phyloP scores from a whole-genome alignment of 2,888 invertebrate species.

The Brachyptera putata region DNA sequence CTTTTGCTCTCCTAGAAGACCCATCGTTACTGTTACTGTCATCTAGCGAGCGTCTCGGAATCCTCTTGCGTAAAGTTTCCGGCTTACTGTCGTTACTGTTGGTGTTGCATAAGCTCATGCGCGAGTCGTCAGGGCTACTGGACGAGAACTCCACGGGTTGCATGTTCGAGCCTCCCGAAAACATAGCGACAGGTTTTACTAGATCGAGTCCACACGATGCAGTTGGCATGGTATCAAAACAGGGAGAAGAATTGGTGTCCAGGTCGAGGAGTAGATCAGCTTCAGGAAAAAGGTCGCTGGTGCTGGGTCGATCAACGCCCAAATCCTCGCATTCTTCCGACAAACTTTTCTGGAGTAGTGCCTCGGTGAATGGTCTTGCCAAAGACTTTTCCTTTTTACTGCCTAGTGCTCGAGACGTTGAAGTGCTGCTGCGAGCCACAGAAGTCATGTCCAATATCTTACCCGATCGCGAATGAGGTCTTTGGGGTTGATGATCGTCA shows the following conservation, averaged over 20 bases:
- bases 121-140: no score
- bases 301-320: slow-evolving; percentile 75
- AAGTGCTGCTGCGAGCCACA: not conserved
- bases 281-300: slow-evolving; percentile 73
- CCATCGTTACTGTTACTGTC: no score
- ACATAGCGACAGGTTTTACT: not conserved
- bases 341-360: slow-evolving; percentile 61
- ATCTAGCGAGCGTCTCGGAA: slow-evolving; percentile 42
- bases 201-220: slow-evolving; percentile 38
- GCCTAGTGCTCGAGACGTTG: not conserved
- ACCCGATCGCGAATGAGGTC: no score
- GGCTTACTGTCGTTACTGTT: slow-evolving; percentile 39
- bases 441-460: no score
- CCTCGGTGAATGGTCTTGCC: not conserved
- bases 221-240: slow-evolving; percentile 55
- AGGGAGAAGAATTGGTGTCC: slow-evolving; percentile 62
- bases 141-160: slow-evolving; percentile 38
- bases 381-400: not conserved
- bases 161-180: not conserved
- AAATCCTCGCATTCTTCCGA: slow-evolving; percentile 76
- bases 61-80: slow-evolving; percentile 42
- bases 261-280: slow-evolving; percentile 64
- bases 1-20: no score
- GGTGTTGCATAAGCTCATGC: no score
- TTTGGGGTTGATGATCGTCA: not conserved